Evolutionary conservation across 2,888 invertebrate species (phyloP).

Genomic region (Lumbricus terrestris): DNA sequence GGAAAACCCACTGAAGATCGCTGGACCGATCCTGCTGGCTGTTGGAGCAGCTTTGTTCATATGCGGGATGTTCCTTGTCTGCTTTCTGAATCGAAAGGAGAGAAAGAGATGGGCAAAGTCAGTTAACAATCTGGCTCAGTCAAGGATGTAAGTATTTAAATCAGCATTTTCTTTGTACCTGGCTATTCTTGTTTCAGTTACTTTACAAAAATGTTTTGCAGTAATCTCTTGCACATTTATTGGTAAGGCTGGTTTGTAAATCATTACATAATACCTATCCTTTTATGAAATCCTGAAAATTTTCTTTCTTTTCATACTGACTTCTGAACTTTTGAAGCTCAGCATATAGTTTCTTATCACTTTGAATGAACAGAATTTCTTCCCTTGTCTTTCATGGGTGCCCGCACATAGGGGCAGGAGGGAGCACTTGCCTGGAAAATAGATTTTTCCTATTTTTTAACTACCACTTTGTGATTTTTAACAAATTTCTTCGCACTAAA

Average conservation of each 20-base stretch:
- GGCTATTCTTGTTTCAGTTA: neutral
- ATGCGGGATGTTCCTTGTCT: slow-evolving; percentile 29
- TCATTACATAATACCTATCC: neutral
- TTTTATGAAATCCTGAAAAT: too few species aligned
- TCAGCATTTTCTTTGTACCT: neutral
- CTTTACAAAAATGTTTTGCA: neutral
- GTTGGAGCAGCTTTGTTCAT: slow-evolving; percentile 33
- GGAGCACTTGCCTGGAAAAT: too few species aligned
- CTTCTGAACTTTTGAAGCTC: neutral
- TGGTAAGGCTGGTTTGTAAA: neutral
- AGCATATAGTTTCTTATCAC: neutral
- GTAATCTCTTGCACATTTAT: neutral
- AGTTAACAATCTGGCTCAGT: slow-evolving; percentile 17
- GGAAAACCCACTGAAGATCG: slow-evolving; percentile 37
- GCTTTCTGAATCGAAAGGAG: slow-evolving; percentile 24
- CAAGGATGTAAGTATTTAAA: slow-evolving; percentile 22
- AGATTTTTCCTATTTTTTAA: too few species aligned
- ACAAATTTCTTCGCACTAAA: too few species aligned
- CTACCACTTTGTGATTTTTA: too few species aligned
- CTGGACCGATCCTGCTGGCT: slow-evolving; percentile 35
- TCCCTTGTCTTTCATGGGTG: too few species aligned
- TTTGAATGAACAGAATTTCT: neutral
- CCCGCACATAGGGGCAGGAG: too few species aligned
- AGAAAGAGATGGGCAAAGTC: slow-evolving; percentile 7
- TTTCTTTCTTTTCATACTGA: neutral